Evolutionary conservation across 2,797 vertebrate genomes (phyloP), one percentile per base, ranked within the genome.

Genomic region (Sus cebifrons): DNA sequence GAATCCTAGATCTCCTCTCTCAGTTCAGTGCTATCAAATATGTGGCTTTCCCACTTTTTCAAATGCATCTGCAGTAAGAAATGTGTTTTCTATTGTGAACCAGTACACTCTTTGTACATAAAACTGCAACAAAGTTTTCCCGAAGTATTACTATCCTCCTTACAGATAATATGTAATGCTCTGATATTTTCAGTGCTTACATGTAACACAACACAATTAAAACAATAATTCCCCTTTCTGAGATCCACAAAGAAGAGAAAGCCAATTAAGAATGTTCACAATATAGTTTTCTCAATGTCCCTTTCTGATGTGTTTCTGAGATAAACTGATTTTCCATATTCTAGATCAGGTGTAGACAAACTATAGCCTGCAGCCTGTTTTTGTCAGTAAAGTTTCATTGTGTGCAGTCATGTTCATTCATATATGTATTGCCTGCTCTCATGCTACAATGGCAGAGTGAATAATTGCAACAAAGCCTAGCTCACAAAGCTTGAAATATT

Each of bases 271-370:
- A 84, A 87, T n/a, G 5, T 21, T 67, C 15, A 60, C 1, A 70
- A 5, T 86, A 11, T 86, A 18, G 12, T 49, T 86, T 91, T 77
- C 29, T 23, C 36, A 23, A 8, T 58, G 44, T 70, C 15, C n/a
- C 10, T 68, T 93, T 86, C 29, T 67, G 17, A 68, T 49, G 67
- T 14, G n/a, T 56, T 91, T 93, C 70, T 75, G 10, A 27, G 2
- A 3, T 89, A 83, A 85, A 87, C 5, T 82, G 20, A 84, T 49
- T 93, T 95, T 70, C 23, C 20, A 32, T 79, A 44, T 86, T 77
- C 29, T 89, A 92, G 32, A 91, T 9, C 4, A 56, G 16, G 10
- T 16, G 1, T 49, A 44, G 58, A 36, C 4, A 92, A 84, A 78
- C 9, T n/a, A 32, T 4, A 89, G 10, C 21, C 12, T 2, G 13